Percentiles rank a stretch among this genome's conserved stretches.
Conservation (phyloP, 2,113 vertebrate genomes). For the Arizona elegans region DNA sequence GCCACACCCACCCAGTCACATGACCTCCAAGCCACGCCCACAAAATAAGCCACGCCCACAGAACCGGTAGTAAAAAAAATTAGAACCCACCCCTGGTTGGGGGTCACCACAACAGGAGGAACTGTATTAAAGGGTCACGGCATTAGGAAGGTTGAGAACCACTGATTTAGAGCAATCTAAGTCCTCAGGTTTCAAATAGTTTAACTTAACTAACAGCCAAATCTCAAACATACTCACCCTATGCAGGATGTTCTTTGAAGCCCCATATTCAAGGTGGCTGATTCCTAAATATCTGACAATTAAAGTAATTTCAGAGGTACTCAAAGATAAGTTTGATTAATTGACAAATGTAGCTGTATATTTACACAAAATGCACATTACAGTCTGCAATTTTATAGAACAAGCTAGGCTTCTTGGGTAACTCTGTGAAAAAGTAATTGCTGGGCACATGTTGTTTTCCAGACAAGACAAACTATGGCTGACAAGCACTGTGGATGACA, state of each 20-base stretch:
- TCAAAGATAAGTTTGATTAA: neutral
- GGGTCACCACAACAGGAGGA: too few relatives aligned
- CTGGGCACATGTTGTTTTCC: neutral
- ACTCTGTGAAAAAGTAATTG: neutral
- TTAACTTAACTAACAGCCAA: neutral
- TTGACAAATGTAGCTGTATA: neutral
- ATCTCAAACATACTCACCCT: neutral
- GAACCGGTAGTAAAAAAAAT: too few relatives aligned
- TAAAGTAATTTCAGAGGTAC: neutral
- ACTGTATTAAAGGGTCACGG: too few relatives aligned
- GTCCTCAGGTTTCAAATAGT: neutral
- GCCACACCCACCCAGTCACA: too few relatives aligned
- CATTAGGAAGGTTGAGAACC: too few relatives aligned
- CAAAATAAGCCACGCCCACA: too few relatives aligned
- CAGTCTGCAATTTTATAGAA: neutral
- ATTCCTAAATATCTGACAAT: neutral
- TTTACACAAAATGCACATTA: neutral
- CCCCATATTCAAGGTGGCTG: neutral
- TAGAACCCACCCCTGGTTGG: too few relatives aligned
- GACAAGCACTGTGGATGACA: neutral
- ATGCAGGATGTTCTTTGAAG: neutral
- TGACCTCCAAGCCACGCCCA: too few relatives aligned
- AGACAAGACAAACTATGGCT: neutral
- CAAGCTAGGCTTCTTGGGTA: neutral
- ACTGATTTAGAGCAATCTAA: neutral